These are phyloP conservation scores for Sinelater perroti DNA, from an alignment of 2,888 invertebrate species.

Conservation along the genomic window DNA sequence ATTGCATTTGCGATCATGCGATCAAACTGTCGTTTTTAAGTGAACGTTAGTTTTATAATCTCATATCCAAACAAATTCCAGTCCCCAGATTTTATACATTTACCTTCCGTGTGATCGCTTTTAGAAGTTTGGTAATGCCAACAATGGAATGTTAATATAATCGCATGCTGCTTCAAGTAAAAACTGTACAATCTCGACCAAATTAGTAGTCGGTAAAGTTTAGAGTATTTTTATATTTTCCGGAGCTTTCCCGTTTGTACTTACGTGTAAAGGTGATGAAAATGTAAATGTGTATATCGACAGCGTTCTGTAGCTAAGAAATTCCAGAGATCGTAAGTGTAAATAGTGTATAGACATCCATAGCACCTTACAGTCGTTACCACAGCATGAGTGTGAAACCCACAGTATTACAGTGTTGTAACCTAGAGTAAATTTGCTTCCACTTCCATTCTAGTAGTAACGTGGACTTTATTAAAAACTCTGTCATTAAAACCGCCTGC, in stretches of 20 bases:
- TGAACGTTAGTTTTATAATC: no score
- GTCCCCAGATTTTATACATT: no score
- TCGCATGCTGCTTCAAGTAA: constrained; percentile 18
- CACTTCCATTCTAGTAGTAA: constrained; percentile 9
- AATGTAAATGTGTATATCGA: constrained; percentile 25
- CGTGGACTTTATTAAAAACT: constrained; percentile 7
- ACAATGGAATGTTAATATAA: constrained; percentile 11
- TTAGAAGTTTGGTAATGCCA: no score
- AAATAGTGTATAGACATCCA: constrained; percentile 25
- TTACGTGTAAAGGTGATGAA: constrained; percentile 15
- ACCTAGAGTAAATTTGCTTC: constrained; percentile 14
- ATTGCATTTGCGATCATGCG: no score
- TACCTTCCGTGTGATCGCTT: no score
- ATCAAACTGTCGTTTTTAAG: no score
- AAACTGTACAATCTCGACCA: constrained; percentile 33
- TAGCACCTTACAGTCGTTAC: no score
- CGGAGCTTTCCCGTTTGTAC: constrained; percentile 27
- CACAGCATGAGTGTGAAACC: constrained; percentile 15
- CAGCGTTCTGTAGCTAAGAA: not conserved
- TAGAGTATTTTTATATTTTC: constrained; percentile 35
- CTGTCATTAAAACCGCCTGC: constrained; percentile 7
- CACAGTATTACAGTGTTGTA: constrained; percentile 11
- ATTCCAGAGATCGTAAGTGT: constrained; percentile 12
- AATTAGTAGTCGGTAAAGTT: constrained; percentile 25
- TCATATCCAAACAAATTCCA: no score